Base-by-base conservation (phyloP, 2,113 vertebrate species). In the Shinisaurus crocodilurus region DNA sequence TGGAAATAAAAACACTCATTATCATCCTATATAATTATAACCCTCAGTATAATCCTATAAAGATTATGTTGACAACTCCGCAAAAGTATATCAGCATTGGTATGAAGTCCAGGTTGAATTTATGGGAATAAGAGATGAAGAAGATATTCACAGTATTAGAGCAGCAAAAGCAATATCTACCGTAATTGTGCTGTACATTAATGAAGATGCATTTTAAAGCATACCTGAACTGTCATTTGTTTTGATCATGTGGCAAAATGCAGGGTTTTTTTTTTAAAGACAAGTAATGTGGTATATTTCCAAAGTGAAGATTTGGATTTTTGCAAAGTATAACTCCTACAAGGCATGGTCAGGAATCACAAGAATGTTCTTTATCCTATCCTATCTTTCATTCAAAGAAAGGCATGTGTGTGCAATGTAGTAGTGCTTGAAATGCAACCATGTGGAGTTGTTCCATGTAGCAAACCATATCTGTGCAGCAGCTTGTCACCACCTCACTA, bases 1-100 rank as follows among this genome's bases (percentile, higher is more conserved):
- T 95, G 82, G 29, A 95, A 94, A 92, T 60, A 94, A 8, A 94
- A 95, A 93, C 92, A 94, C 90, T 65, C 90, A 88, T 83, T 77
- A 90, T 83, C 72, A 65, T 65, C 72, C 70, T 79, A 65, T 45
- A 79, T 88, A 45, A 79, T 88, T 48, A 63, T 77, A 87, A 87
- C 77, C 43, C 83, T 48, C 43, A 70, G 29, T 85, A 48, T 85
- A 70, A 69, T 70, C 37, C 37, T 76, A 43, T 77, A 75, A 75
- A 48, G 32, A 57, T 75, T 75, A 60, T 37, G 2, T 3, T 87
- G 86, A 75, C 72, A 77, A 45, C 72, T 77, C 72, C 54, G 54
- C 7, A 40, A 74, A 77, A 43, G 50, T 76, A 63, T 85, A 63
- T 76, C 54, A 75, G 37, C 18, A 3, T 43, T 76, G 72, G 72